Evolutionary conservation across 2,888 invertebrate genomes (phyloP).

Genomic region (Aleiodes alternator): DNA sequence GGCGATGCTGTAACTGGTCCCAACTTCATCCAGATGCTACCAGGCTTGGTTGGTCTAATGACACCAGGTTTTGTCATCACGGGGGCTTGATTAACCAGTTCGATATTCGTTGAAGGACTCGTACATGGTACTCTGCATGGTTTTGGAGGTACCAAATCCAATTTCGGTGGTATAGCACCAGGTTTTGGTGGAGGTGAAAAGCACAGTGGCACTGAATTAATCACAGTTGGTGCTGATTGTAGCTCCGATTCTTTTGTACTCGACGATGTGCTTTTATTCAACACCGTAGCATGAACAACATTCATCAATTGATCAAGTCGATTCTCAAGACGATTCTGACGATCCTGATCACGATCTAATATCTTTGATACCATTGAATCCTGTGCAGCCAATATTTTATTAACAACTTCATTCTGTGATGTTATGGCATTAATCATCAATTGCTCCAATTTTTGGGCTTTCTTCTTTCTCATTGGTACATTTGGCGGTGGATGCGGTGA

Average conservation of each 20-base stretch:
- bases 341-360: conserved; percentile 70
- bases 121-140: conserved; percentile 73
- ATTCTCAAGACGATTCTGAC: conserved; percentile 71
- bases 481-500: conserved; percentile 64
- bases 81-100: conserved; percentile 67
- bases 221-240: conserved; percentile 59
- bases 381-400: conserved; percentile 72
- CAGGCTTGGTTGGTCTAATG: conserved; percentile 66
- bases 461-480: conserved; percentile 71
- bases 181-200: conserved; percentile 67
- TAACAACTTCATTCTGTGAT: conserved; percentile 73
- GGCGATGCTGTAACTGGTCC: conserved; percentile 73
- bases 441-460: conserved; percentile 71
- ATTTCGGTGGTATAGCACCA: conserved; percentile 69
- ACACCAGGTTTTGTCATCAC: conserved; percentile 67
- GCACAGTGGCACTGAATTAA: conserved; percentile 61
- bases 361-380: conserved; percentile 71
- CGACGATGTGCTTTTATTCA: conserved; percentile 65
- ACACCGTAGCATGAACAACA: conserved; percentile 68
- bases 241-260: conserved; percentile 47
- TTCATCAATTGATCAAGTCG: conserved; percentile 71
- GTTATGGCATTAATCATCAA: conserved; percentile 71
- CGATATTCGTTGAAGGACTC: conserved; percentile 60
- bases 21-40: conserved; percentile 70
- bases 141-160: conserved; percentile 72